phyloP scores from a whole-genome alignment of 2,113 vertebrate genomes.

The Eira barbara region DNA sequence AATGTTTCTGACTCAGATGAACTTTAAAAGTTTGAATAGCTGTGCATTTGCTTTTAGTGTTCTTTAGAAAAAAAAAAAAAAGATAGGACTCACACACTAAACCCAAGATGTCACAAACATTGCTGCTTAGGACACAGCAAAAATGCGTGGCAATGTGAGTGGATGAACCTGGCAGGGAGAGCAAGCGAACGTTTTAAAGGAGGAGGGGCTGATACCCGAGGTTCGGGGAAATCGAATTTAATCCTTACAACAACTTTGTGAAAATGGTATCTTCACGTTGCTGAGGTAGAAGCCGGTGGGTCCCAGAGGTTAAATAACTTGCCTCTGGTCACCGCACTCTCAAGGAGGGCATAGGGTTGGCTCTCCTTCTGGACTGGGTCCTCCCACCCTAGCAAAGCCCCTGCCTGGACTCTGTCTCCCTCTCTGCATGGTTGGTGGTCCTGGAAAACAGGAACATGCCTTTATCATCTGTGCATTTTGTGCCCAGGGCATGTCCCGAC shows the following conservation, averaged over 20 bases:
- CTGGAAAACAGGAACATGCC: not conserved
- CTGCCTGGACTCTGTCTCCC: too few relatives aligned
- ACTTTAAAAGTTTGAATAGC: not conserved
- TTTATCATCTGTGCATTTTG: not conserved
- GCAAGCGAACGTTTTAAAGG: not conserved
- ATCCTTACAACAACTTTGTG: not conserved
- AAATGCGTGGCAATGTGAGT: not conserved
- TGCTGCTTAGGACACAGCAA: not conserved
- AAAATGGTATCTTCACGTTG: not conserved
- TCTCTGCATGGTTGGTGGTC: too few relatives aligned
- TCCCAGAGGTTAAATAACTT: not conserved
- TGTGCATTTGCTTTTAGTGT: not conserved
- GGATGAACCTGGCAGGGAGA: not conserved
- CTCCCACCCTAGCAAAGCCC: not conserved
- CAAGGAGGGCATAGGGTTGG: not conserved
- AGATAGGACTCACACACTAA: not conserved
- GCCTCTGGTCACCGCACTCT: not conserved
- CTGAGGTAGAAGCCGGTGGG: not conserved
- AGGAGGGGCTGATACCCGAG: not conserved
- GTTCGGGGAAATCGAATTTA: not conserved
- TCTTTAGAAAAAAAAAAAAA: not conserved
- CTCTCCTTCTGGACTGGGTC: not conserved
- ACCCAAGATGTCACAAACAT: not conserved
- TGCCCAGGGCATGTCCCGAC: accelerated
- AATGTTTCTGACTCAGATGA: not conserved